These are phyloP conservation scores for Sitta carolinensis DNA, from an alignment of 2,797 vertebrate species.

Conservation along the genomic window DNA sequence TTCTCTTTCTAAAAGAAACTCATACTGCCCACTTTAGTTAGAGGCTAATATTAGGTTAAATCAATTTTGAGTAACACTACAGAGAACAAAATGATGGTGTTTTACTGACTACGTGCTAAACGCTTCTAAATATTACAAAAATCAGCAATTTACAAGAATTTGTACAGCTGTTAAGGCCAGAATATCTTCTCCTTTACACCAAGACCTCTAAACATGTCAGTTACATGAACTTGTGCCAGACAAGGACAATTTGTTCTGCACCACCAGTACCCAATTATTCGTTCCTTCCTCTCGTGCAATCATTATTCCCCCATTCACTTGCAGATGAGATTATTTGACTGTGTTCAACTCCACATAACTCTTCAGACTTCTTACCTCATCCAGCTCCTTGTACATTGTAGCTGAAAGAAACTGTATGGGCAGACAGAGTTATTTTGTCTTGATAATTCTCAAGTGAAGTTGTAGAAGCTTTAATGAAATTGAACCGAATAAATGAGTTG, in stretches of 20 bases:
- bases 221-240: background rate
- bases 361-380: background rate
- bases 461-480: background rate
- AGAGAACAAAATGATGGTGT: background rate
- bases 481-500: background rate
- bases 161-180: background rate
- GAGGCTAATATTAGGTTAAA: background rate
- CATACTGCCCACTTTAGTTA: background rate
- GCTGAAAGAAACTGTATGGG: background rate
- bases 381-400: background rate
- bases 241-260: background rate
- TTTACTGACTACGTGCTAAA: background rate
- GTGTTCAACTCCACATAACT: background rate
- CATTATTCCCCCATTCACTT: background rate
- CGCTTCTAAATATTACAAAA: background rate
- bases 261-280: background rate
- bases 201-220: background rate
- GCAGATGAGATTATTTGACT: background rate
- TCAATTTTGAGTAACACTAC: background rate
- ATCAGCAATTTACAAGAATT: background rate
- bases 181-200: background rate
- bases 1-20: background rate
- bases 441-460: background rate
- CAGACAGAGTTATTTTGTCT: background rate
- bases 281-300: background rate